Base-by-base conservation (phyloP, 2,113 vertebrate genomes). In the Glaucomys volans region DNA sequence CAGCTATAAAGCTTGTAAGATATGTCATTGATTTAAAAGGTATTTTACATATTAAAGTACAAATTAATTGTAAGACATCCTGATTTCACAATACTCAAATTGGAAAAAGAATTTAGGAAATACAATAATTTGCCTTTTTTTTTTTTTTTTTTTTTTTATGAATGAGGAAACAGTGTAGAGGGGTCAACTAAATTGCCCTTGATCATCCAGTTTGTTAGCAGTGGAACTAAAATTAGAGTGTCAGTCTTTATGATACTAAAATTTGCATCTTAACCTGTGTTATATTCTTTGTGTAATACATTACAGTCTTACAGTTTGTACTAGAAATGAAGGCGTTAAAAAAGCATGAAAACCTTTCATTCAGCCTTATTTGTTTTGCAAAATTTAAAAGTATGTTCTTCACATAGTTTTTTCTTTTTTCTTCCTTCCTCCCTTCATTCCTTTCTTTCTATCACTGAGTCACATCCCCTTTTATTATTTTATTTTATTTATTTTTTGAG, bases 131-230 rank as follows among this genome's bases (percentile, higher is more conserved):
- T 79, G 8, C 24, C 37, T 4, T 74, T 83, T n/a, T n/a, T n/a
- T n/a, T n/a, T n/a, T n/a, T n/a, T n/a, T n/a, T n/a, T n/a, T 94
- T 96, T 86, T 37, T 94, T 96, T 86, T 37, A 69, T 84, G n/a
- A 90, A 37, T 59, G 59, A 72, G 50, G 30, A 84, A 96, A 87
- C 35, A 44, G 5, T 66, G 74, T 87, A 52, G 37, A 71, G 59
- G 30, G n/a, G 24, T 80, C 80, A 81, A 80, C 40, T 74, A 96
- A 44, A 54, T 84, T 95, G 66, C 9, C 66, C 37, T 75, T 75
- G 40, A 13, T 69, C 35, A 77, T 95, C 22, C 18, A 66, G 40
- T n/a, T 92, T 75, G 0, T 87, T 69, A 74, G n/a, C 42, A 7
- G 30, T 94, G 18, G 35, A 50, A 81, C 24, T 11, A 24, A 18